Base-by-base conservation (phyloP, 2,113 vertebrate species). In the Zonotrichia leucophrys region DNA sequence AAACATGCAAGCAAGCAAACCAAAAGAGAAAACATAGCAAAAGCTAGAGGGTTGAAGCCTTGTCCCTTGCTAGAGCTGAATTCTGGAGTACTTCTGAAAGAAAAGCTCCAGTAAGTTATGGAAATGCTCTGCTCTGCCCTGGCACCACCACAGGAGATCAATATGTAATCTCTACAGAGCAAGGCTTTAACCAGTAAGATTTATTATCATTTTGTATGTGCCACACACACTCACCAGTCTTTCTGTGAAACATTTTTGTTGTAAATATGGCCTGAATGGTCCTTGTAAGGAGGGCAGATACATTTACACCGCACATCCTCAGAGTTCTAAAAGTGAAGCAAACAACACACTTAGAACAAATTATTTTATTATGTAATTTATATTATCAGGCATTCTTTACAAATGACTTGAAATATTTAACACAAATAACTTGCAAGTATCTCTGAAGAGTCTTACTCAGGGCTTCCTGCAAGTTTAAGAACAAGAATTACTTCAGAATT, bases 211-310 rank as follows among this genome's bases (percentile, higher is more conserved):
- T 59, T 23, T 66, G 21, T 50, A 55, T 24, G 18, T 49, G 25
- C 39, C 60, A 63, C 31, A 91, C 15, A 90, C 87, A 98, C 98
- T 97, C 97, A 99, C 99, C 99, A 99, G 96, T 99, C 99, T 96
- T 99, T 99, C 89, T 99, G 99, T 31, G 99, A 99, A 70, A 99
- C 98, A 62, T 99, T 99, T 97, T 99, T 98, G 91, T 99, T 99
- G 98, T 99, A 99, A 97, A 99, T 99, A 39, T 98, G 96, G 10
- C 99, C 99, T 4, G 98, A 95, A 23, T 98, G 96, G 1, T 99
- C 99, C 98, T 98, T 99, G 98, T 99, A 99, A 8, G 99, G 99
- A 23, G 99, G 99, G 87, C 99, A 99, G 97, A 99, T 99, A 94
- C 99, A 99, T 95, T 99, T 99, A 97, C 99, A 99, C 52, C 99